Evolutionary conservation across 2,113 vertebrate species (phyloP).

Genomic region (Nycticorax nycticorax): DNA sequence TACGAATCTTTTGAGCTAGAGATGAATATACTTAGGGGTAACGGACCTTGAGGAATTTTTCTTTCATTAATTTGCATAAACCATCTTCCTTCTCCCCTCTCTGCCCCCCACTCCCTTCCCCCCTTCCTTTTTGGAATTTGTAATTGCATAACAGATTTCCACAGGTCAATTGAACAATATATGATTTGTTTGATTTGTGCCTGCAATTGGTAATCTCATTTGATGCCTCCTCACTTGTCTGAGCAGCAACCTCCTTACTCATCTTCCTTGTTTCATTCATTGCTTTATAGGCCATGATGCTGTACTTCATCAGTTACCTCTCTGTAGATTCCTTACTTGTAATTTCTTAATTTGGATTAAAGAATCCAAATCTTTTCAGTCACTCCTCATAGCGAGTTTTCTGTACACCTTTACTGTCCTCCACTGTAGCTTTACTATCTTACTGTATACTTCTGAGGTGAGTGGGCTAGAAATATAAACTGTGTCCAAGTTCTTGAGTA

Average conservation of each 20-base stretch:
- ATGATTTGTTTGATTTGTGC: background rate
- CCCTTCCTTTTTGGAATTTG: background rate
- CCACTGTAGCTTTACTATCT: background rate
- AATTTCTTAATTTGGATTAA: background rate
- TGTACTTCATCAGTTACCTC: background rate
- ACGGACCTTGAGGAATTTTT: background rate
- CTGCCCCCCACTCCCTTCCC: accelerated
- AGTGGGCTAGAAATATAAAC: background rate
- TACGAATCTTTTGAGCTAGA: background rate
- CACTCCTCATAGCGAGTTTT: background rate
- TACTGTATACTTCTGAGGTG: background rate
- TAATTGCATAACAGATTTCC: background rate
- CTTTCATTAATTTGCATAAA: background rate
- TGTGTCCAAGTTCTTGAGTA: background rate
- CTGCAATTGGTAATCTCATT: background rate
- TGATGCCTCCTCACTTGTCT: background rate
- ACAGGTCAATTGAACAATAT: background rate
- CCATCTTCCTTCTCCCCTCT: background rate
- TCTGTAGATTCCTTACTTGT: background rate
- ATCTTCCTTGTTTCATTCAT: background rate
- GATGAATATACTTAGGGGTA: background rate
- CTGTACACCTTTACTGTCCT: background rate
- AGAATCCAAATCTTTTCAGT: background rate
- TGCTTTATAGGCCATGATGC: background rate
- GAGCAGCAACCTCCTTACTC: background rate